Base-by-base conservation (phyloP, 2,888 invertebrate species). In the Drosophila ustulata region DNA sequence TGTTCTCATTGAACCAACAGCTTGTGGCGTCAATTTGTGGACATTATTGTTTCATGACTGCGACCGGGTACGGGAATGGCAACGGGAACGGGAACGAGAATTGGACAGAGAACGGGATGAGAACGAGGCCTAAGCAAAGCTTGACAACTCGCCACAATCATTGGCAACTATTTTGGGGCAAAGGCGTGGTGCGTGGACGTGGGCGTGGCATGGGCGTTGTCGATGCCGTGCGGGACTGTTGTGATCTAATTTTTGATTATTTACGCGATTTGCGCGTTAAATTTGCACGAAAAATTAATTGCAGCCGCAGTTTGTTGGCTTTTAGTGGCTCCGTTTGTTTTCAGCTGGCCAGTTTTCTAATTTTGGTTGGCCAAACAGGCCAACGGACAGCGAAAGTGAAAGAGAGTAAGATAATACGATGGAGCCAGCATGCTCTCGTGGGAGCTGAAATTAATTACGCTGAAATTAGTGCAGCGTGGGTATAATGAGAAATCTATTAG, bases 21-120 rank as follows among this genome's bases (percentile, higher is more conserved):
- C 84, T 85, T 88, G 84, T 85, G 88, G 84, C 86, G 81, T 82
- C 88, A 88, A 88, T 85, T 88, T 85, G 84, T 81, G 84, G 88
- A 84, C 83, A 87, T 84, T 84, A 87, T 84, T 84, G 83, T 87
- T 87, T 87, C 83, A 84, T 72, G 84, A 75, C 84, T 87, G 80
- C 75, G 67, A 81, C 77, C 78, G 66, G 82, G 53, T 58, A 37
- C 13, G 9, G 34, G 34, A 34, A 11, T 11, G n/a, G 37, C 4
- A 9, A 8, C 80, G 80, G 72, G 69, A 77, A 72, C 78, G 66
- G 82, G 53, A 58, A 39, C 39, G 13, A 7, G 39, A 13, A 13
- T 13, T 4, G 39, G 7, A 13, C 6, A 2, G 7, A 13, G 39
- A 5, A 13, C 39, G 39, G 64, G 66, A 61, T 51, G 50, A 59